Percentiles rank a stretch among this genome's conserved stretches.
Conservation (phyloP, 1,140 invertebrate species). For the Cyclargus thomasi region DNA sequence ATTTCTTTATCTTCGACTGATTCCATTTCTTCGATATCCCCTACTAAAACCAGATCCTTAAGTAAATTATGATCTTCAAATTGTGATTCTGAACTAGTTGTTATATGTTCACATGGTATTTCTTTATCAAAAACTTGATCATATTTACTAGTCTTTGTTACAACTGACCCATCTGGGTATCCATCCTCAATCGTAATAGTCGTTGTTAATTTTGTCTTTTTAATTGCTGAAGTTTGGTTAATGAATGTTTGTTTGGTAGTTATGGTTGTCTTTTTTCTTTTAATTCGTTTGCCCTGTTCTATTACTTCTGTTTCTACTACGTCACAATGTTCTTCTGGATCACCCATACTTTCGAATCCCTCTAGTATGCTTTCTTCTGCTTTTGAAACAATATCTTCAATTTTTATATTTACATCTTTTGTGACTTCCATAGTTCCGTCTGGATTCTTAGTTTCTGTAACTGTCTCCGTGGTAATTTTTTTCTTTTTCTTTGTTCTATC, state of each 20-base stretch:
- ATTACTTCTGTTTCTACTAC: conserved; percentile 43
- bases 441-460: conserved; percentile 57
- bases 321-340: conserved; percentile 45
- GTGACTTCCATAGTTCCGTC: conserved; percentile 64
- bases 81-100: not conserved
- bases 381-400: conserved; percentile 49
- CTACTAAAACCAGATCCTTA: conserved; percentile 31
- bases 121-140: conserved; percentile 45
- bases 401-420: conserved; percentile 63
- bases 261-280: conserved; percentile 54
- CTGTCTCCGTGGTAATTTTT: conserved; percentile 63
- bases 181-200: conserved; percentile 61
- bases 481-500: conserved; percentile 59
- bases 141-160: conserved; percentile 59
- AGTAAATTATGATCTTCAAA: conserved; percentile 32
- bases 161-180: conserved; percentile 61
- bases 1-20: conserved; percentile 37
- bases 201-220: conserved; percentile 54
- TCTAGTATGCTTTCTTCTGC: conserved; percentile 42
- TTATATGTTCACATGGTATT: conserved; percentile 9
- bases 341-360: conserved; percentile 42
- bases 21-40: conserved; percentile 50
- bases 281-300: conserved; percentile 46
- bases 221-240: conserved; percentile 38
- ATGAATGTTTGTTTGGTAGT: conserved; percentile 47